phyloP scores from a whole-genome alignment of 2,113 vertebrate species.

The Leptosomus discolor region DNA sequence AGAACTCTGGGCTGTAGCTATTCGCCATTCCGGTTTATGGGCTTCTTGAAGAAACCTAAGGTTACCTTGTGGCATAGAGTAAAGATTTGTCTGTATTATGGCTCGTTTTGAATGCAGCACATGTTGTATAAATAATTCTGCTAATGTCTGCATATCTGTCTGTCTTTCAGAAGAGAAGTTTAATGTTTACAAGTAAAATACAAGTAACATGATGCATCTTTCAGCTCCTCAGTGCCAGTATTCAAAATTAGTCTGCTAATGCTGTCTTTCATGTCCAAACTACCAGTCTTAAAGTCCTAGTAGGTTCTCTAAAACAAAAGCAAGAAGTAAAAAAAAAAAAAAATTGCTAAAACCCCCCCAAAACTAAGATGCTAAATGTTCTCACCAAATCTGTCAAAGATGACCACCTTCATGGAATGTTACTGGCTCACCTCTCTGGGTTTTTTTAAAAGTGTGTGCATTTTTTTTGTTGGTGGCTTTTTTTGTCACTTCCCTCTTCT shows the following conservation, averaged over 20 bases:
- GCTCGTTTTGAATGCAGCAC: neutral
- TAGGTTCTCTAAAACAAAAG: neutral
- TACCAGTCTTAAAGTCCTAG: neutral
- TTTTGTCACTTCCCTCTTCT: accelerated
- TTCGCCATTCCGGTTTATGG: neutral
- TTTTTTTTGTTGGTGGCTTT: neutral
- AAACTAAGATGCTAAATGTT: neutral
- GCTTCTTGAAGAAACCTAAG: neutral
- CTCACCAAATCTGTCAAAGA: neutral
- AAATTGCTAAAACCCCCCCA: too few species aligned
- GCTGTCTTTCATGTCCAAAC: neutral
- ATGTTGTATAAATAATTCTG: neutral
- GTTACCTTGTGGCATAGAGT: neutral
- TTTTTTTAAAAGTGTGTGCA: neutral
- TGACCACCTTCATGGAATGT: neutral
- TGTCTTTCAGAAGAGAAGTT: neutral
- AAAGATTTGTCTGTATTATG: neutral
- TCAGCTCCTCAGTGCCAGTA: neutral
- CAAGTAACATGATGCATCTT: neutral
- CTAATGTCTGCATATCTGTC: neutral
- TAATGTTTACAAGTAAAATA: neutral
- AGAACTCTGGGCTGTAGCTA: neutral
- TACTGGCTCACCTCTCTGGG: neutral
- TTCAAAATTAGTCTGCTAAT: neutral
- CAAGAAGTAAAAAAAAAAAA: neutral